Evolutionary conservation across 2,888 invertebrate genomes (phyloP).

Genomic region (Adelognathus sp.): DNA sequence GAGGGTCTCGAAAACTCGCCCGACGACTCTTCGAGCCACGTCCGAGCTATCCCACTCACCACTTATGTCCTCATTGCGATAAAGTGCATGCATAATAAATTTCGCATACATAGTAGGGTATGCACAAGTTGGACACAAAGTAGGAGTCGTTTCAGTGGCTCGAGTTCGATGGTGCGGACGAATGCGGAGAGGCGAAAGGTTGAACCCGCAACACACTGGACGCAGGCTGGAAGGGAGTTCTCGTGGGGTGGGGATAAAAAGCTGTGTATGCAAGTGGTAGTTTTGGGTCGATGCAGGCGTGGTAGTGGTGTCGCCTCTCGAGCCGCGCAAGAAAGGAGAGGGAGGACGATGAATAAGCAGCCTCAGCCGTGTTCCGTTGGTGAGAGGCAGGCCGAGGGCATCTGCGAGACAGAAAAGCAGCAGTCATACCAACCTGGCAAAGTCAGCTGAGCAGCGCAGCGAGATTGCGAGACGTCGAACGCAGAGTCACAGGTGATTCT

Average conservation of each 20-base stretch:
- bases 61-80: constrained; percentile 15
- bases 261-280: not conserved
- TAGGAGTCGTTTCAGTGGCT: not conserved
- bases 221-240: not conserved
- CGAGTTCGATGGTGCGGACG: not conserved
- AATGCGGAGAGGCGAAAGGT: constrained; percentile 5
- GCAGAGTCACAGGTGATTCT: constrained; percentile 42
- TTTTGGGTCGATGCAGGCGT: constrained; percentile 13
- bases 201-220: not conserved
- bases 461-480: not conserved
- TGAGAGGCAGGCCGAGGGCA: not conserved
- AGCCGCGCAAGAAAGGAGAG: constrained; percentile 13
- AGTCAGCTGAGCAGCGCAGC: constrained; percentile 47
- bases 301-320: constrained; percentile 19
- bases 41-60: not conserved
- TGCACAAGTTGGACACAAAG: not conserved
- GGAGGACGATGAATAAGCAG: constrained; percentile 14
- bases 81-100: not conserved
- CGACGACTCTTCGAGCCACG: not conserved
- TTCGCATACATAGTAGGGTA: not conserved
- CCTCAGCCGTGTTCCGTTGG: not conserved
- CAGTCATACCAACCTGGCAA: constrained; percentile 56
- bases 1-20: constrained; percentile 35
- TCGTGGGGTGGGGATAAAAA: not conserved
- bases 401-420: constrained; percentile 13